Conservation (phyloP, 2,113 vertebrate species). For the Periophthalmus modestus region DNA sequence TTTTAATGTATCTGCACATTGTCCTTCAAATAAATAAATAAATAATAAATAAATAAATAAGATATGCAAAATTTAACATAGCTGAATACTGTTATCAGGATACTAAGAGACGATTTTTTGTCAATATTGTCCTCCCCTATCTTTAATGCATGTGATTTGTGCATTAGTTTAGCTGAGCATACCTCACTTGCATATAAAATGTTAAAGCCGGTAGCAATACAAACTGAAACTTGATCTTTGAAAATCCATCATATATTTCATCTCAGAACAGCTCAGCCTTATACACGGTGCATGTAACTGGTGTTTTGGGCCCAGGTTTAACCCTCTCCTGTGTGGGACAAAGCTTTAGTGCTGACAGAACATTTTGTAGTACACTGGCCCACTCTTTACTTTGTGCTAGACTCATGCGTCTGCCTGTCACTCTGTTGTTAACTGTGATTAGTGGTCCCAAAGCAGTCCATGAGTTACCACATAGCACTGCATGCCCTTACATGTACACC, state of each 20-base stretch:
- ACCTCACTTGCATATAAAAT: too few species aligned
- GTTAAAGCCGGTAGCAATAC: not conserved
- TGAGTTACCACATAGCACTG: slow-evolving; percentile 14
- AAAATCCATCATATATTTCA: not conserved
- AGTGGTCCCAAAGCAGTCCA: slow-evolving; percentile 11
- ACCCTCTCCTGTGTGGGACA: slow-evolving; percentile 6
- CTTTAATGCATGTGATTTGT: too few species aligned
- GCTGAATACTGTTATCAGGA: too few species aligned
- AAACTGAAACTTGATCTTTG: not conserved
- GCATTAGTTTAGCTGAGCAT: too few species aligned
- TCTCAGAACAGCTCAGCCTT: too few species aligned
- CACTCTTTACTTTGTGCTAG: slow-evolving; percentile 11
- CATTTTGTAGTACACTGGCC: slow-evolving; percentile 8
- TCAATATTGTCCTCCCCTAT: too few species aligned
- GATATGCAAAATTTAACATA: too few species aligned
- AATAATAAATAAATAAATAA: too few species aligned
- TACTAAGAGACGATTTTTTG: too few species aligned
- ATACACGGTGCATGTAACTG: not conserved
- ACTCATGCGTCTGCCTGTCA: slow-evolving; percentile 52
- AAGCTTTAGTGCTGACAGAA: slow-evolving; percentile 31
- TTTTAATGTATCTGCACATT: too few species aligned
- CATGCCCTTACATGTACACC: slow-evolving; percentile 33
- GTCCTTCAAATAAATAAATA: too few species aligned
- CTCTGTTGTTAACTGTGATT: slow-evolving; percentile 44
- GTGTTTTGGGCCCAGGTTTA: not conserved